These are phyloP conservation scores for Leguminivora glycinivorella DNA, from an alignment of 1,140 invertebrate genomes.

Conservation along the genomic window DNA sequence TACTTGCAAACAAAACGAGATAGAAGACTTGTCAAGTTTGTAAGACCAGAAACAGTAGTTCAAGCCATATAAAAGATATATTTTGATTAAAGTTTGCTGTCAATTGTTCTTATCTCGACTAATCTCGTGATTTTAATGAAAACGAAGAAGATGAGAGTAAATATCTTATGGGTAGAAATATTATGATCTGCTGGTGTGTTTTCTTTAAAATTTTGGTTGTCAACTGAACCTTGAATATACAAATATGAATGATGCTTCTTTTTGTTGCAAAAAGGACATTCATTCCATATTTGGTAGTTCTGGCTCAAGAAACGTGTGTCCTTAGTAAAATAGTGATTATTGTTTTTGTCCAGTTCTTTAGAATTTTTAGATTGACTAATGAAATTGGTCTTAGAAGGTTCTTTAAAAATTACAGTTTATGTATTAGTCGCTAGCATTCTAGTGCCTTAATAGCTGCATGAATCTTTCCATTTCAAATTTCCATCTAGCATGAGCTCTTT, in stretches of 20 bases:
- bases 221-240: background rate
- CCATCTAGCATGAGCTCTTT: conserved; percentile 18
- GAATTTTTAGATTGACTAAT: no score
- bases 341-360: no score
- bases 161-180: no score
- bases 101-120: no score
- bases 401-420: background rate
- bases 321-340: background rate
- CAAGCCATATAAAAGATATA: no score
- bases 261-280: background rate
- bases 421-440: background rate
- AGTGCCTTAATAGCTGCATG: background rate
- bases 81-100: no score
- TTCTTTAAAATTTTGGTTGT: background rate
- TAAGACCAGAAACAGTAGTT: no score
- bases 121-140: no score
- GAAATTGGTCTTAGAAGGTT: background rate
- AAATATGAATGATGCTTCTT: background rate
- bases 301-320: background rate
- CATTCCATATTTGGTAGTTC: background rate
- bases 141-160: no score
- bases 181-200: background rate
- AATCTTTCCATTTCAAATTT: conserved; percentile 19
- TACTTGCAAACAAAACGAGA: no score
- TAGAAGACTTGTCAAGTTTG: no score